Conservation (phyloP, 1,140 invertebrate genomes). For the Bombus confusus region DNA sequence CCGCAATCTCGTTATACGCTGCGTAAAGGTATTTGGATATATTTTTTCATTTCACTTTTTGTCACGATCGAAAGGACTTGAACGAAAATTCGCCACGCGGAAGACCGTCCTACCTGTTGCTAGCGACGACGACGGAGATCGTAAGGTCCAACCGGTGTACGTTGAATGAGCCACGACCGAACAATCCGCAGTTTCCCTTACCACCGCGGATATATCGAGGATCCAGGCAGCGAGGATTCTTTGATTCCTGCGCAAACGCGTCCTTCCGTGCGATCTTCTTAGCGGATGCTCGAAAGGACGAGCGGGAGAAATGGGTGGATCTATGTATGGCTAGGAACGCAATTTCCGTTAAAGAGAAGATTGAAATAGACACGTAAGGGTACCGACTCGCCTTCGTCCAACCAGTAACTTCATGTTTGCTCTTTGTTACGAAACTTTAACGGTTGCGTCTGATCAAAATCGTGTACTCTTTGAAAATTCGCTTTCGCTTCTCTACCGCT, state of each 20-base stretch:
- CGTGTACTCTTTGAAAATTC: too few relatives aligned
- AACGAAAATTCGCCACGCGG: constrained; percentile 23
- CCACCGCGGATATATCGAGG: constrained; percentile 56
- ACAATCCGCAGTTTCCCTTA: constrained; percentile 52
- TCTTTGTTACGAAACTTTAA: background rate
- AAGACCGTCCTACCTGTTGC: constrained; percentile 64
- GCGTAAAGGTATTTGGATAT: background rate
- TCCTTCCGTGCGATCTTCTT: constrained; percentile 55
- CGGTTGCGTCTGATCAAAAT: background rate
- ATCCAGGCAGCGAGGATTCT: constrained; percentile 54
- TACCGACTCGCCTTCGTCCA: background rate
- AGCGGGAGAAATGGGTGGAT: constrained; percentile 4
- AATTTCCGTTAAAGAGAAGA: constrained; percentile 37
- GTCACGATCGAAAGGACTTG: background rate
- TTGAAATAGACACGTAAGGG: constrained; percentile 23
- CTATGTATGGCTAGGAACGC: constrained; percentile 7
- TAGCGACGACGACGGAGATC: constrained; percentile 25
- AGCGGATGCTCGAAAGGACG: constrained; percentile 46
- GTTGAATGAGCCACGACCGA: constrained; percentile 57
- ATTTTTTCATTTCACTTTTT: background rate
- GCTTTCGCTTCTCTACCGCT: background rate
- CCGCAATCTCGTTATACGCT: background rate
- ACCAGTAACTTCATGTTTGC: constrained; percentile 1
- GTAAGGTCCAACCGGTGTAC: constrained; percentile 28
- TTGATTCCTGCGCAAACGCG: constrained; percentile 66